These are phyloP conservation scores for Allacma fusca DNA, from an alignment of 2,888 invertebrate genomes.

Conservation along the genomic window DNA sequence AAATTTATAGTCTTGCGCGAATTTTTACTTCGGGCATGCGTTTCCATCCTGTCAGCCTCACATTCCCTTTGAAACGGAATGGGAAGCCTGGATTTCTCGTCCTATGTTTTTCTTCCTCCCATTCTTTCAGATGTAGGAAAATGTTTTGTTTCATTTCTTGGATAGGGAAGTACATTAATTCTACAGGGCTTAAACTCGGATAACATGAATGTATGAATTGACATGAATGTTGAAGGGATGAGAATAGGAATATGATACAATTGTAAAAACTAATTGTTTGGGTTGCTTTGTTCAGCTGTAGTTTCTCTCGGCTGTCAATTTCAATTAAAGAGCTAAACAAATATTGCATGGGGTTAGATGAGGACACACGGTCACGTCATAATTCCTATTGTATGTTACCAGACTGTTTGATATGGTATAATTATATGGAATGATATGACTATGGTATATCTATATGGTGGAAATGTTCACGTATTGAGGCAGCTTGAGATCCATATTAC, in stretches of 20 bases:
- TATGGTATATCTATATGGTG: too few species aligned
- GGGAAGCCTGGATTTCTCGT: neutral
- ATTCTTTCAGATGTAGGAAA: too few species aligned
- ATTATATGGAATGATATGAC: too few species aligned
- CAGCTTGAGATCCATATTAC: too few species aligned
- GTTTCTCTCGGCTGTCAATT: neutral
- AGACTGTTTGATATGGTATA: too few species aligned
- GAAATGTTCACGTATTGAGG: too few species aligned
- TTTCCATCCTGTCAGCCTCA: neutral
- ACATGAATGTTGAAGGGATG: too few species aligned
- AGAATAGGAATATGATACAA: neutral
- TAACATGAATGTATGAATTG: too few species aligned
- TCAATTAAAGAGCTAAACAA: neutral
- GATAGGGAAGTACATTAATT: too few species aligned
- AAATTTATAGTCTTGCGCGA: conserved; percentile 25
- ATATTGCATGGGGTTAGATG: neutral
- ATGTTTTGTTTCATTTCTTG: too few species aligned
- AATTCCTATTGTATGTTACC: neutral
- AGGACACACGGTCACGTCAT: neutral
- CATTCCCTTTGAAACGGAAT: neutral
- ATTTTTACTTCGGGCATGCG: conserved; percentile 6
- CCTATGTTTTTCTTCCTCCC: neutral
- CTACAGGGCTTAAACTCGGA: too few species aligned
- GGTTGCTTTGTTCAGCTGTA: neutral
- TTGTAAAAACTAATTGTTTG: neutral